These are phyloP conservation scores for Furcula furcula DNA, from an alignment of 2,888 invertebrate species.

Conservation along the genomic window DNA sequence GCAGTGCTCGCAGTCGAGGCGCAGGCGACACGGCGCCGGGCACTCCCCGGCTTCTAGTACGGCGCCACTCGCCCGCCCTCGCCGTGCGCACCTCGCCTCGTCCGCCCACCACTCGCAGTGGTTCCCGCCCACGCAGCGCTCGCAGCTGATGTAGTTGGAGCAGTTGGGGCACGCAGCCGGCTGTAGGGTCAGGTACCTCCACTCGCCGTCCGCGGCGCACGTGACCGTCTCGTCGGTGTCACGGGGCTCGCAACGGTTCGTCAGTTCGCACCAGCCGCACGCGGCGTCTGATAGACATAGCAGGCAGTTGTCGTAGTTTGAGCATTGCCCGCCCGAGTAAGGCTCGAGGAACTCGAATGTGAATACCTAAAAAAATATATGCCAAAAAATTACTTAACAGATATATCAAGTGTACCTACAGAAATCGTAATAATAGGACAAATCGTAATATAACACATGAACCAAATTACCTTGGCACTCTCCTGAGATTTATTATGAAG, in stretches of 20 bases:
- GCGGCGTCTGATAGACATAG: slow-evolving; percentile 93
- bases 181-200: slow-evolving; percentile 91
- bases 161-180: slow-evolving; percentile 94
- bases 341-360: slow-evolving; percentile 95
- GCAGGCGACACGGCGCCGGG: slow-evolving; percentile 90
- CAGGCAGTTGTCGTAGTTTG: slow-evolving; percentile 90
- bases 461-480: slow-evolving; percentile 83
- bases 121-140: slow-evolving; percentile 89
- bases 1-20: slow-evolving; percentile 90
- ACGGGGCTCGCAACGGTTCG: slow-evolving; percentile 86
- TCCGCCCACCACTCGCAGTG: slow-evolving; percentile 97
- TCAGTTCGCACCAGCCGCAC: slow-evolving; percentile 95
- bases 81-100: slow-evolving; percentile 91
- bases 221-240: slow-evolving; percentile 84
- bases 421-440: neutral
- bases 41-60: slow-evolving; percentile 84
- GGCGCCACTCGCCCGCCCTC: slow-evolving; percentile 87
- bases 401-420: too few relatives aligned
- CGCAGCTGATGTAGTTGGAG: slow-evolving; percentile 93
- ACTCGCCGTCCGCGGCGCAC: slow-evolving; percentile 82
- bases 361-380: slow-evolving; percentile 83
- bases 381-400: too few relatives aligned
- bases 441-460: too few relatives aligned
- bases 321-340: slow-evolving; percentile 90
- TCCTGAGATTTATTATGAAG: slow-evolving; percentile 88